A percentile compares a stretch with the other conserved stretches of the same genome.
These are phyloP conservation scores for Chromis chromis DNA, from an alignment of 2,797 vertebrate species.

Conservation along the genomic window DNA sequence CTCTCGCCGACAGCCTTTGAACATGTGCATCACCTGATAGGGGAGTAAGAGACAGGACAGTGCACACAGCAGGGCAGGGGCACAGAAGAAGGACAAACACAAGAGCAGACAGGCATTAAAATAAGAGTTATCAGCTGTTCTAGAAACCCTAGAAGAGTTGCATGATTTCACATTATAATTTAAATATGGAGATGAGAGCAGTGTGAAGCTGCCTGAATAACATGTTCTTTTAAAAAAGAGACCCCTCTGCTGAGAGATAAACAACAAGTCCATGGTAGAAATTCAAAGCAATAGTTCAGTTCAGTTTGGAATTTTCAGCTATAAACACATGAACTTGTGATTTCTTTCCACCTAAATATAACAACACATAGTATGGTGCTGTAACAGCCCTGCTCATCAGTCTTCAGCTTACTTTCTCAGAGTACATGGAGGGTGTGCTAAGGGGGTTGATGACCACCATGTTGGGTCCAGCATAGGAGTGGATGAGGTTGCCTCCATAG, in stretches of 20 bases:
- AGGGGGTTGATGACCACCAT: constrained; percentile 95
- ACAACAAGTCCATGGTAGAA: too few species aligned
- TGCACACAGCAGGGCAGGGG: background rate
- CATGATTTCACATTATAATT: too few species aligned
- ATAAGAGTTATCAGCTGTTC: too few species aligned
- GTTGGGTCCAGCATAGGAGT: constrained; percentile 92
- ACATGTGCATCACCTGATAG: constrained; percentile 97
- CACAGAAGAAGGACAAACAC: background rate
- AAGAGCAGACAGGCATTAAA: background rate
- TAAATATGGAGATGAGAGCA: too few species aligned
- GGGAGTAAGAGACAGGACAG: fast-evolving
- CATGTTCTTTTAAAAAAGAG: too few species aligned
- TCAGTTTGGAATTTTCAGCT: background rate
- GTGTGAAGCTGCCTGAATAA: too few species aligned
- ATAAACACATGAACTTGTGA: background rate
- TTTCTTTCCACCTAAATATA: too few species aligned
- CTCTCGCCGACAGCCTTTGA: constrained; percentile 95
- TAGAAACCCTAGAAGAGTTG: too few species aligned
- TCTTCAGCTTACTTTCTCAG: constrained; percentile 89
- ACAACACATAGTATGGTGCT: background rate
- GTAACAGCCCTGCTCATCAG: background rate
- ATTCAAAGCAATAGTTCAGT: too few species aligned
- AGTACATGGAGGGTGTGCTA: constrained; percentile 95
- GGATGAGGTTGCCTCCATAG: constrained; percentile 93
- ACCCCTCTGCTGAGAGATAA: too few species aligned